Conservation (phyloP, 2,888 invertebrate species). For the Cancer borealis region DNA sequence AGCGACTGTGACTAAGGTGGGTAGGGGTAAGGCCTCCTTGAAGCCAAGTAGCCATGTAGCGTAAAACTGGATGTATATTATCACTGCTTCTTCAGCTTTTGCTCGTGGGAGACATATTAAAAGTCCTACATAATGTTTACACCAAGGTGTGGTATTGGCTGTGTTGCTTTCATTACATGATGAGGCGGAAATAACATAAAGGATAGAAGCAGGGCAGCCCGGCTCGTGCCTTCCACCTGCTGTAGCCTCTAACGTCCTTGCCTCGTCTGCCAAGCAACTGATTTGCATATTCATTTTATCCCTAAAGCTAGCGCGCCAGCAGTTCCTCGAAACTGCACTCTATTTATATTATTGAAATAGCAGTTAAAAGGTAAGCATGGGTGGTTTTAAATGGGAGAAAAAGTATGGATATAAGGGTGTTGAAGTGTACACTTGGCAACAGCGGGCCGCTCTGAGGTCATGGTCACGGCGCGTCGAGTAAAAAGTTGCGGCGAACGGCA, state of each 20-base stretch:
- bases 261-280: constrained; percentile 55
- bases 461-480: constrained; percentile 73
- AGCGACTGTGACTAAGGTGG: constrained; percentile 67
- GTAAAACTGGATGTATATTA: not conserved
- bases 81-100: not conserved
- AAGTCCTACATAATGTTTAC: not conserved
- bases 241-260: constrained; percentile 75
- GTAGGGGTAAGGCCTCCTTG: constrained; percentile 65
- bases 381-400: not conserved
- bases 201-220: not conserved
- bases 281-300: constrained; percentile 61
- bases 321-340: not conserved
- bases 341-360: constrained; percentile 23
- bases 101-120: not conserved
- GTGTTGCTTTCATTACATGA: not conserved
- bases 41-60: constrained; percentile 62
- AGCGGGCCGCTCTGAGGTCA: constrained; percentile 72
- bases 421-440: constrained; percentile 61
- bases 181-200: constrained; percentile 18
- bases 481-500: constrained; percentile 66
- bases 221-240: constrained; percentile 65
- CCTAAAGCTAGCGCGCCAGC: not conserved
- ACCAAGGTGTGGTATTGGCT: not conserved
- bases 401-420: not conserved
- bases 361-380: not conserved